Base-by-base conservation (phyloP, 2,797 vertebrate species). In the Anguilla megastoma region DNA sequence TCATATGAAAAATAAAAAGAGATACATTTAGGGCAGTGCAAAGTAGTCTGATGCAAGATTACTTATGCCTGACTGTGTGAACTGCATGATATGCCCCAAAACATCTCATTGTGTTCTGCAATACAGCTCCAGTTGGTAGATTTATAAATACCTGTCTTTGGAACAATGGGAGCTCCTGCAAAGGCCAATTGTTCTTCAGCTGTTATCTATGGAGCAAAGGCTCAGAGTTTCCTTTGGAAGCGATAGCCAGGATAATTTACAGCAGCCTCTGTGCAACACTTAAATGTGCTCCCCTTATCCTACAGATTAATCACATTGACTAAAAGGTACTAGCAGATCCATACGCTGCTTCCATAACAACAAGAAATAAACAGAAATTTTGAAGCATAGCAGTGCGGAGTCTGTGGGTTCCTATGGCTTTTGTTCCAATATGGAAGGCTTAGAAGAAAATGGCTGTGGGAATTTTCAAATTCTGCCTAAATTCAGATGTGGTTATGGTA, bases 81-180 rank as follows among this genome's bases (percentile, higher is more conserved):
- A 36, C 71, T 74, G 27, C 27, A 74, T 33, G 74, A 41, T 45
- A 36, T 33, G n/a, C 69, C 45, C 18, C 36, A 83, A 83, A 83
- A 50, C 48, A 50, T 48, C 79, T 41, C 21, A 24, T 48, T n/a
- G 21, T 52, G 18, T 52, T 45, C 45, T 8, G 6, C 82, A 84
- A 45, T 21, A 24, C 41, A 80, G 76, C 33, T 45, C 36, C 41
- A 80, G 76, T 41, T 48, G 18, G 41, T 48, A 7, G 41, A 24
- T 48, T 24, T 76, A 80, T 80, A 80, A 80, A 80, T 80, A 4
- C 79, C n/a, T 48, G 79, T 82, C 21, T 48, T 50, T 1, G 1
- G 45, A 82, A 84, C 48, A 83, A 83, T 83, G 80, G 80, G 8
- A 54, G 21, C 24, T 83, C 45, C 80, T 83, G 80, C 80, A 83